Base-by-base conservation (phyloP, 1,140 invertebrate genomes). In the Megathymus violae region DNA sequence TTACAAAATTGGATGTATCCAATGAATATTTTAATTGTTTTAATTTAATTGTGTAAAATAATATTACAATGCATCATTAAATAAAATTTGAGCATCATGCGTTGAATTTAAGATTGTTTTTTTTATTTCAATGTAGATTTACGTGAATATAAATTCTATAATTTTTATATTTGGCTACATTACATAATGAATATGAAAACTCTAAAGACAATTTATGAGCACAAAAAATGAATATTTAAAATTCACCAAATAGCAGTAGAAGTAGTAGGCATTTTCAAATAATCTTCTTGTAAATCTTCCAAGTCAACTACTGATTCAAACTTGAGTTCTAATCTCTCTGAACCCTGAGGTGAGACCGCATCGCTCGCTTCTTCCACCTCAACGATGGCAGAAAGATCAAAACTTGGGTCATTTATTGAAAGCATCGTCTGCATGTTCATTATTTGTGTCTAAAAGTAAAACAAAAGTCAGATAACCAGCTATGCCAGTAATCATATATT, bases 381-480 rank as follows among this genome's bases (percentile, higher is more conserved):
- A 0, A 91, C 83, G 36, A 91, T 91, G 0, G 87, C 83, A 0
- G 89, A 89, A 1, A 92, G 60, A 64, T 92, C 89, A 48, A 92
- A 91, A 44, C 87, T 88, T 3, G 89, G 89, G 59, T 91, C 91
- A 25, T 82, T 84, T 46, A 82, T 74, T 2, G 90, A 80, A 10
- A 91, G 69, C 69, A 91, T 74, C 0, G 83, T 85, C 67, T 91
- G 89, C 77, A 92, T 84, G 44, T 84, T 91, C 58, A 90, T 69
- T 58, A 92, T 76, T 80, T 91, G 89, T 4, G 81, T 82, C 91
- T 92, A 64, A n/a, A n/a, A n/a, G n/a, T n/a, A n/a, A n/a, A n/a
- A n/a, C n/a, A n/a, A n/a, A n/a, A n/a, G n/a, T n/a, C n/a, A n/a
- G n/a, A n/a, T n/a, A n/a, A n/a, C n/a, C n/a, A n/a, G n/a, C n/a